Conservation (phyloP, 2,888 invertebrate species). For the Mylabris sibirica region DNA sequence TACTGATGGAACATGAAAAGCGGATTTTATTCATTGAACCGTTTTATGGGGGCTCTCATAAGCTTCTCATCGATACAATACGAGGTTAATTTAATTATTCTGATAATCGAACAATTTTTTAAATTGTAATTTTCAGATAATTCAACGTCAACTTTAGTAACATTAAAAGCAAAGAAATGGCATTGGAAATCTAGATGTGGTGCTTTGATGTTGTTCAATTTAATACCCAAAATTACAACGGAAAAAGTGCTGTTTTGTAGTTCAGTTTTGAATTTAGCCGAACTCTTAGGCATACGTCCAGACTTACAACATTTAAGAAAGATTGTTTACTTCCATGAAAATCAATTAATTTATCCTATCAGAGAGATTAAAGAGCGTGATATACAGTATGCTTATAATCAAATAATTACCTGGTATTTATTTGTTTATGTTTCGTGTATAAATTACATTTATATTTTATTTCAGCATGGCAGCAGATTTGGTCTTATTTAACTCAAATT, state of each 20-base stretch:
- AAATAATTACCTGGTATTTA: constrained; percentile 72
- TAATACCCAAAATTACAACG: constrained; percentile 65
- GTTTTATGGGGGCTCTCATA: constrained; percentile 78
- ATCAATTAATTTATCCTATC: constrained; percentile 77
- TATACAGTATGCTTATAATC: constrained; percentile 79
- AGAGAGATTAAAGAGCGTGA: constrained; percentile 71
- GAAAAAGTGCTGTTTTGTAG: constrained; percentile 71
- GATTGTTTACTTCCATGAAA: constrained; percentile 80
- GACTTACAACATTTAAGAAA: constrained; percentile 69
- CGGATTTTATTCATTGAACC: constrained; percentile 69
- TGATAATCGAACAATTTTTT: background rate
- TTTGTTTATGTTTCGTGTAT: constrained; percentile 12
- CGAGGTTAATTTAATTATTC: constrained; percentile 36
- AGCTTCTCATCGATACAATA: constrained; percentile 68
- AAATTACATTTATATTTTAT: constrained; percentile 22
- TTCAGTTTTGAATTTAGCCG: constrained; percentile 74
- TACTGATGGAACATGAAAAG: background rate
- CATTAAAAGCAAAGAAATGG: constrained; percentile 77
- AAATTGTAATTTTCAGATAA: constrained; percentile 37
- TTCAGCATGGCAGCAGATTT: constrained; percentile 72
- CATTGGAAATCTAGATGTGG: constrained; percentile 78
- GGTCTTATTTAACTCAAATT: constrained; percentile 75
- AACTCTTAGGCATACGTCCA: constrained; percentile 72
- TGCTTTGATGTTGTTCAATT: constrained; percentile 69
- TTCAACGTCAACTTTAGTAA: constrained; percentile 62